A percentile compares a stretch with the other conserved stretches of the same genome.
Evolutionary conservation across 2,797 vertebrate species (phyloP).

Genomic region (Serranus cabrilla): DNA sequence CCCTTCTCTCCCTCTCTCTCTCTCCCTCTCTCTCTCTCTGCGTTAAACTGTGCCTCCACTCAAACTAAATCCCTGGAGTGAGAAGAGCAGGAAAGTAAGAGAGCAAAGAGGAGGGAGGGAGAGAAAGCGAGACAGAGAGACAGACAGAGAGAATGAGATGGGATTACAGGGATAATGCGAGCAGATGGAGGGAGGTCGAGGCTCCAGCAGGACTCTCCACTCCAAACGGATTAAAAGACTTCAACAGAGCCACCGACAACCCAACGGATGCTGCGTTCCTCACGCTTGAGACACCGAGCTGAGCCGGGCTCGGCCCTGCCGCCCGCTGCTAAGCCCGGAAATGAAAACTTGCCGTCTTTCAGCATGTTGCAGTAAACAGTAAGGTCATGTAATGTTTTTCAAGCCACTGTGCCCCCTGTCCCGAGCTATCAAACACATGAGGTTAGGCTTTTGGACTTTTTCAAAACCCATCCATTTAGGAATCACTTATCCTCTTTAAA

Average conservation of each 20-base stretch:
- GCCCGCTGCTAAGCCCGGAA: conserved; percentile 47
- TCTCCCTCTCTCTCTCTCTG: not conserved
- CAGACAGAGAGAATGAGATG: conserved; percentile 82
- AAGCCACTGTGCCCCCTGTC: not conserved
- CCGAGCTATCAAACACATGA: conserved; percentile 9
- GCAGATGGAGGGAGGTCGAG: conserved; percentile 88
- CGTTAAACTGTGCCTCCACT: conserved; percentile 66
- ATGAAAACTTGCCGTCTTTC: conserved; percentile 65
- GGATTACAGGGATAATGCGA: conserved; percentile 90
- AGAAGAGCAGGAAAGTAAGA: conserved; percentile 57
- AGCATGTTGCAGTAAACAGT: conserved; percentile 14
- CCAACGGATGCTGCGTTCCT: conserved; percentile 40
- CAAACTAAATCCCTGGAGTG: conserved; percentile 72
- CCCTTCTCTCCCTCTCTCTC: not conserved
- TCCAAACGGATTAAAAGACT: conserved; percentile 81
- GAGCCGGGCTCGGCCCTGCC: conserved; percentile 11
- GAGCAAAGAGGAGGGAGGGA: conserved; percentile 38
- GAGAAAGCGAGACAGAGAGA: conserved; percentile 26
- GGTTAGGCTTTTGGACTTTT: conserved; percentile 30
- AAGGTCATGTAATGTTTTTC: conserved; percentile 27
- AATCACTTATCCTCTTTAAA: conserved; percentile 40
- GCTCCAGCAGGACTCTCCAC: conserved; percentile 75
- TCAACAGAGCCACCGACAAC: conserved; percentile 62
- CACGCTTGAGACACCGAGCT: conserved; percentile 35
- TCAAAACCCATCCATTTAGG: conserved; percentile 39